These are phyloP conservation scores for Heliconius sara DNA, from an alignment of 2,888 invertebrate genomes.

Conservation along the genomic window DNA sequence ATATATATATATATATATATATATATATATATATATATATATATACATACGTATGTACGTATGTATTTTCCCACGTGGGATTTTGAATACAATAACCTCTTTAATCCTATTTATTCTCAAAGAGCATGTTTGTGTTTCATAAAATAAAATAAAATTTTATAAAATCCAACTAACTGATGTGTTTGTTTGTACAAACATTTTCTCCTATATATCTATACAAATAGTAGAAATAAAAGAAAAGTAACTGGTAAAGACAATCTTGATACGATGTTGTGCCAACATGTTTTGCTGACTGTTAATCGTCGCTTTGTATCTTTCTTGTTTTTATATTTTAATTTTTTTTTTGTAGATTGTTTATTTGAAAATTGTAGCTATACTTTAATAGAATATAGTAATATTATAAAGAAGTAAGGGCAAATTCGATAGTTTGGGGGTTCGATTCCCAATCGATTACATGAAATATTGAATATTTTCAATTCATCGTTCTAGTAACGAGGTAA, in stretches of 20 bases:
- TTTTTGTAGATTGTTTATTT: background rate
- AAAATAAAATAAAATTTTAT: background rate
- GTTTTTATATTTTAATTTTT: background rate
- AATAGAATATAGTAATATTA: background rate
- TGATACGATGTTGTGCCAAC: slow-evolving; percentile 23
- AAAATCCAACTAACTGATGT: background rate
- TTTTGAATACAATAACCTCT: background rate
- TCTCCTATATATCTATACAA: background rate
- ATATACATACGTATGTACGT: background rate
- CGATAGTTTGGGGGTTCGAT: background rate
- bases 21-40: no score
- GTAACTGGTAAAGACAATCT: slow-evolving; percentile 14
- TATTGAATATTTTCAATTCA: no score
- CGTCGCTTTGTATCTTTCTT: slow-evolving; percentile 9
- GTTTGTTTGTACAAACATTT: slow-evolving; percentile 20
- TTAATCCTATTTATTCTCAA: background rate
- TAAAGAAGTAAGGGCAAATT: no score
- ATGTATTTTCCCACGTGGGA: background rate
- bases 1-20: no score
- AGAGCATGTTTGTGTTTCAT: background rate
- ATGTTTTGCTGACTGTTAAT: slow-evolving; percentile 23
- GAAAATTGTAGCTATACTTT: background rate
- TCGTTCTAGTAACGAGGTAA: no score
- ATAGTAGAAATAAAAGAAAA: slow-evolving; percentile 15
- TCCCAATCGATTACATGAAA: no score